Base-by-base conservation (phyloP, 2,113 vertebrate species). In the Nothocercus julius region DNA sequence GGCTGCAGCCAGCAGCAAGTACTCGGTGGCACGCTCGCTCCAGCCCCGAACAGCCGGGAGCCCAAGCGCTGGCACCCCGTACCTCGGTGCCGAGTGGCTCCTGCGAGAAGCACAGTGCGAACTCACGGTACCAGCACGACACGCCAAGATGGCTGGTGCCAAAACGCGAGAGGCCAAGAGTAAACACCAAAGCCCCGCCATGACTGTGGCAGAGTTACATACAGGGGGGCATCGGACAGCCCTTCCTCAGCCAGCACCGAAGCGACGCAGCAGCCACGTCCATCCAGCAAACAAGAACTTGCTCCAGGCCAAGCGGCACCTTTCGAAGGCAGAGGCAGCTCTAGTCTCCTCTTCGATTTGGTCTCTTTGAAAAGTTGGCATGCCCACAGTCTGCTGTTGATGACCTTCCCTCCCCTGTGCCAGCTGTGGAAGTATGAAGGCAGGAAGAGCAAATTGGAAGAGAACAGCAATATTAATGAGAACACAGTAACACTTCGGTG, bases 41-140 rank as follows among this genome's bases (percentile, higher is more conserved):
- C 36, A 36, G 36, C 36, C 36, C 36, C 36, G 36, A 36, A 36
- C 36, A 36, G 36, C 36, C 36, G 36, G 36, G 36, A 36, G 36
- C 36, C 36, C 36, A 36, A 36, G 36, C 36, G 36, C 36, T 36
- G 36, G 24, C 1, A 4, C 17, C 45, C 28, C 34, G 13, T 22
- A 82, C 19, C 42, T 87, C 32, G 62, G 59, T 56, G 75, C 53
- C 72, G 53, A 44, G 45, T 75, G 62, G 84, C 40, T 9, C 54
- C 27, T 4, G 1, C 1, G 32, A 24, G 13, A 87, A 81, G n/a
- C 13, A 2, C 27, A 51, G 22, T 34, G 36, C 56, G 58, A 91
- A 85, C 45, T 28, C 28, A 47, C 13, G 19, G 36, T n/a, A 38
- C n/a, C 18, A 32, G 36, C 0, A 1, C 14, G 14, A 11, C 4